These are phyloP conservation scores for Toxotes jaculatrix DNA, from an alignment of 2,113 vertebrate species.

Conservation along the genomic window DNA sequence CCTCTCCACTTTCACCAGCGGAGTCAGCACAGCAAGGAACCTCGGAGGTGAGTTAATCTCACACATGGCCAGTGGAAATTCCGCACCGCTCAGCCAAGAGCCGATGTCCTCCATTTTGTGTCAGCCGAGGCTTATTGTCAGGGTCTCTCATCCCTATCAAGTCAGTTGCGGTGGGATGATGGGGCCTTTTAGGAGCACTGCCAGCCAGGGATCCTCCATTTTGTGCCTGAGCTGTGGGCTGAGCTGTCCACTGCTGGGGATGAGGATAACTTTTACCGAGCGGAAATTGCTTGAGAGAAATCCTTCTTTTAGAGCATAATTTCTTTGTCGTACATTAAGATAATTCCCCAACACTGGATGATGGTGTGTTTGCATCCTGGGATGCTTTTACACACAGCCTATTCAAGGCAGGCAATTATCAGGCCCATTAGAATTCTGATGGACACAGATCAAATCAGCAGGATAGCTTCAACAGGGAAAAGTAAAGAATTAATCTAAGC, in stretches of 20 bases:
- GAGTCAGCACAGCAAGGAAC: slow-evolving; percentile 52
- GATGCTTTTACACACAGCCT: background rate
- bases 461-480: slow-evolving; percentile 26
- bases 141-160: slow-evolving; percentile 56
- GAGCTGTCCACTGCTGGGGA: slow-evolving; percentile 15
- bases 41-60: slow-evolving; percentile 65
- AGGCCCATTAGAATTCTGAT: background rate
- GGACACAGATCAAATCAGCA: slow-evolving; percentile 28
- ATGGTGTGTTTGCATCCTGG: background rate
- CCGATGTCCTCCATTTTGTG: slow-evolving; percentile 63
- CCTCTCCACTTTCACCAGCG: slow-evolving; percentile 20
- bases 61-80: slow-evolving; percentile 59
- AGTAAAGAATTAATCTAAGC: slow-evolving; percentile 20
- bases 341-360: background rate
- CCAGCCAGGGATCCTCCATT: slow-evolving; percentile 49
- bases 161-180: slow-evolving; percentile 48
- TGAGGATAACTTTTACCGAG: slow-evolving; percentile 16
- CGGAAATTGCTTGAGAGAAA: background rate
- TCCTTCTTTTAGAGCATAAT: slow-evolving; percentile 19
- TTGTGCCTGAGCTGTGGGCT: slow-evolving; percentile 45
- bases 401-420: background rate
- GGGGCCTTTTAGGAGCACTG: slow-evolving; percentile 36
- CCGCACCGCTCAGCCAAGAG: slow-evolving; percentile 36
- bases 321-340: slow-evolving; percentile 8
- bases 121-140: slow-evolving; percentile 42